Evolutionary conservation across 1,140 invertebrate genomes (phyloP), one percentile per base, ranked within the genome.

Genomic region (Drosophila prosaltans): DNA sequence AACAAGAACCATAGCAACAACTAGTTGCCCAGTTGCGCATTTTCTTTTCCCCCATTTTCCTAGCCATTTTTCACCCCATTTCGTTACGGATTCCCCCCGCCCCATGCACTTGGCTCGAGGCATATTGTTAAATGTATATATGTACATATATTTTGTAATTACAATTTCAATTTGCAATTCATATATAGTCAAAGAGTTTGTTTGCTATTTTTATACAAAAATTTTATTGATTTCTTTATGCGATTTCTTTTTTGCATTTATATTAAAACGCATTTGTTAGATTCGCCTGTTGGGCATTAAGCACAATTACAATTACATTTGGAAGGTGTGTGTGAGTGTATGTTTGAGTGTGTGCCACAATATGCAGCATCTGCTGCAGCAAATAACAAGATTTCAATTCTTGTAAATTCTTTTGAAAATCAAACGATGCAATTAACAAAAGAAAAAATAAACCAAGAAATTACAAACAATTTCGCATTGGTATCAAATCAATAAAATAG

Each of bases 181-280:
- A 68, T 16, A 16, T 16, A 16, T 79, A 79, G 75, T 69, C 72
- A 84, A 85, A 84, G 69, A 81, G 82, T 77, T 77, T 68, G 71
- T 54, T 28, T 45, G 81, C 71, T 82, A 88, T 85, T 86, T 85
- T 73, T 76, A 82, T 81, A 74, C 24, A 26, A 65, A 6, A 40
- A 70, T 86, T 85, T 85, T 79, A 85, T 85, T 70, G 82, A 86
- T 85, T 81, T 71, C 67, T 71, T 82, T 79, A 86, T 85, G 69
- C 66, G 79, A 48, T 78, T 71, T 77, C 3, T 36, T 30, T 16
- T 81, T 68, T 78, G 76, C 76, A 63, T 76, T 57, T 81, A 86
- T 85, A 84, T 72, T 81, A 51, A 67, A 78, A 66, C 74, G 67
- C 74, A 81, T 39, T 75, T 51, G 45, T 51, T 26, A 24, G 8